Evolutionary conservation across 2,113 vertebrate species (phyloP).

Genomic region (Eclectus roratus): DNA sequence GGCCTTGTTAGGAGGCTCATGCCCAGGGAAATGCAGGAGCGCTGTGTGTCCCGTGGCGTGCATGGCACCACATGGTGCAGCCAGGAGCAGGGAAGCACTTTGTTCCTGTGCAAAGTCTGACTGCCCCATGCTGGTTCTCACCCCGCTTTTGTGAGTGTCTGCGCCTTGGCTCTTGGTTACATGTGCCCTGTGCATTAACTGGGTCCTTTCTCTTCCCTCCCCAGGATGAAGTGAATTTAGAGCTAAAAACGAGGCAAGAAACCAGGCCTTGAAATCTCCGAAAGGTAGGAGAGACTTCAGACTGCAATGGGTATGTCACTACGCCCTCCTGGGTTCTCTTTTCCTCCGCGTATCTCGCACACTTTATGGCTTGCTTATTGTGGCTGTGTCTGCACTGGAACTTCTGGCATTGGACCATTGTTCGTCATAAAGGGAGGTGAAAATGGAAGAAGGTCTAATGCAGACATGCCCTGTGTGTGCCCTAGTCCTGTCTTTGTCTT

Average conservation of each 20-base stretch:
- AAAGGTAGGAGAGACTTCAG: constrained; percentile 71
- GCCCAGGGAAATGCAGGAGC: background rate
- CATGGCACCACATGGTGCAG: background rate
- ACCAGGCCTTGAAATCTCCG: constrained; percentile 59
- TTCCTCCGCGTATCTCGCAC: constrained; percentile 29
- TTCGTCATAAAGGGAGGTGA: background rate
- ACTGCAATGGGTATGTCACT: constrained; percentile 72
- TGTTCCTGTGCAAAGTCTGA: background rate
- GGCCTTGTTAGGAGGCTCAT: background rate
- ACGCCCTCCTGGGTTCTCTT: constrained; percentile 55
- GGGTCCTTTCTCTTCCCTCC: constrained; percentile 15
- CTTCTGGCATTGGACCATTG: background rate
- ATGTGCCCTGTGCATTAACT: background rate
- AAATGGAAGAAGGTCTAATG: background rate
- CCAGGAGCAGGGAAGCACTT: background rate
- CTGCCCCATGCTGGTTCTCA: background rate
- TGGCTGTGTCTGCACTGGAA: background rate
- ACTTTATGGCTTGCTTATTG: background rate
- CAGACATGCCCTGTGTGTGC: background rate
- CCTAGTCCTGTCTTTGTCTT: constrained; percentile 17
- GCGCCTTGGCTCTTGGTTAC: background rate
- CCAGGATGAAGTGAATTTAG: constrained; percentile 78
- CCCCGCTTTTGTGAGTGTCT: background rate
- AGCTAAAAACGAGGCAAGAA: constrained; percentile 47
- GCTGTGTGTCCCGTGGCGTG: rapidly evolving